A percentile compares a stretch with the other conserved stretches of the same genome.
Conservation (phyloP, 2,888 invertebrate species). For the Acrobasis repandana region DNA sequence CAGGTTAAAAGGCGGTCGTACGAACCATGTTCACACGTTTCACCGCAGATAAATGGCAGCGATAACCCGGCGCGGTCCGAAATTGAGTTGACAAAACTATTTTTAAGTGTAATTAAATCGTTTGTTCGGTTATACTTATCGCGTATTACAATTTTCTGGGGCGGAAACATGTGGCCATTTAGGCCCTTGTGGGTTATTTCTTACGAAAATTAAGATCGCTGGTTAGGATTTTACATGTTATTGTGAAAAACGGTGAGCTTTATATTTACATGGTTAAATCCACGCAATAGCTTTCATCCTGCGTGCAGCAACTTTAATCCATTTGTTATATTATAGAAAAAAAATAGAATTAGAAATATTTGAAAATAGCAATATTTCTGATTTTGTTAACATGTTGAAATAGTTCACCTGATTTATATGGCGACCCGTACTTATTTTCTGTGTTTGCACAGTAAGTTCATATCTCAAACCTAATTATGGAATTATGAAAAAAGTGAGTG, state of each 20-base stretch:
- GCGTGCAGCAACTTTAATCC: too few relatives aligned
- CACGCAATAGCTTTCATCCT: too few relatives aligned
- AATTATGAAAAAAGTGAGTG: too few relatives aligned
- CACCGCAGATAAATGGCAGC: constrained; percentile 46
- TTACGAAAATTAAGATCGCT: constrained; percentile 1
- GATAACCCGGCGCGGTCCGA: constrained; percentile 44
- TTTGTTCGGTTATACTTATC: constrained; percentile 23
- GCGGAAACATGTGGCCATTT: constrained; percentile 18
- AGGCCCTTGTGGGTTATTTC: constrained; percentile 15
- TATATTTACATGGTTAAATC: background rate
- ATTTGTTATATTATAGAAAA: too few relatives aligned
- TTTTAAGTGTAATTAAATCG: constrained; percentile 27
- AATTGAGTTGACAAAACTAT: constrained; percentile 43
- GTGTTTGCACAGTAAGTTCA: too few relatives aligned
- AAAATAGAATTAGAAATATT: too few relatives aligned
- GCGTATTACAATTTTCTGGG: constrained; percentile 22
- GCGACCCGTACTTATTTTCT: too few relatives aligned
- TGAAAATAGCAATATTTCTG: too few relatives aligned
- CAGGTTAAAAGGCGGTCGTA: constrained; percentile 20
- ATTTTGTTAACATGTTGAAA: too few relatives aligned
- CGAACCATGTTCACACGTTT: constrained; percentile 56
- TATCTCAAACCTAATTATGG: too few relatives aligned
- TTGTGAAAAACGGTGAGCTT: background rate
- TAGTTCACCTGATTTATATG: too few relatives aligned
- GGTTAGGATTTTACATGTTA: background rate